Base-by-base conservation (phyloP, 2,888 invertebrate genomes). In the Agrenia bidenticulata region DNA sequence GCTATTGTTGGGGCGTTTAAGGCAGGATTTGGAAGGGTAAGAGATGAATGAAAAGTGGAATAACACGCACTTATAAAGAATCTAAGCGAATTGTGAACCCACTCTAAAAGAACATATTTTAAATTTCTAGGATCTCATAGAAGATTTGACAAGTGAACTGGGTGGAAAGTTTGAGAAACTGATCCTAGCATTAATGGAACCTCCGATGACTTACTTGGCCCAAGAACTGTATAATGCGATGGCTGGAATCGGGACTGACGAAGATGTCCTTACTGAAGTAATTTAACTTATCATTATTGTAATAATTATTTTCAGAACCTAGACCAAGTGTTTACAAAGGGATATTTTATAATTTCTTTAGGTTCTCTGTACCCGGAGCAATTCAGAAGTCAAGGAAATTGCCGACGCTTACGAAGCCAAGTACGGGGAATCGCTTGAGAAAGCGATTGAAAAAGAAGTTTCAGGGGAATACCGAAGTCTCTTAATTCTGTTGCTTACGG, bases 131-230 rank as follows among this genome's bases (percentile, higher is more conserved):
- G 85, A 88, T 77, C 78, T 88, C 42, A 84, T 87, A 45, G 85
- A 86, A 19, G 88, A 89, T 78, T 78, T 89, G 11, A 88, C 87
- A 77, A 85, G 87, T 59, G 90, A 90, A 79, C 80, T 90, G 32
- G 87, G 89, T 42, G 90, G 89, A 7, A 84, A 87, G 77, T 90
- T 90, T 80, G 89, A 89, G 78, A 86, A 88, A 77, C 85, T 88
- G 24, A 86, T 89, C 69, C 80, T 89, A 49, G 89, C 86, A 0
- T 81, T 90, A 59, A 87, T 89, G 85, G 80, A 82, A 77, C 86
- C 86, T 0, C 85, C 87, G 71, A 49, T 73, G 42, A 79, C 80
- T 61, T 82, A 78, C 77, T 79, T 81, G 72, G 81, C 81, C 27
- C 77, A 78, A 55, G 79, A 81, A 69, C 73, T 81, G 19, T 76